Evolutionary conservation across 2,797 vertebrate genomes (phyloP).

Genomic region (Salarias fasciatus): DNA sequence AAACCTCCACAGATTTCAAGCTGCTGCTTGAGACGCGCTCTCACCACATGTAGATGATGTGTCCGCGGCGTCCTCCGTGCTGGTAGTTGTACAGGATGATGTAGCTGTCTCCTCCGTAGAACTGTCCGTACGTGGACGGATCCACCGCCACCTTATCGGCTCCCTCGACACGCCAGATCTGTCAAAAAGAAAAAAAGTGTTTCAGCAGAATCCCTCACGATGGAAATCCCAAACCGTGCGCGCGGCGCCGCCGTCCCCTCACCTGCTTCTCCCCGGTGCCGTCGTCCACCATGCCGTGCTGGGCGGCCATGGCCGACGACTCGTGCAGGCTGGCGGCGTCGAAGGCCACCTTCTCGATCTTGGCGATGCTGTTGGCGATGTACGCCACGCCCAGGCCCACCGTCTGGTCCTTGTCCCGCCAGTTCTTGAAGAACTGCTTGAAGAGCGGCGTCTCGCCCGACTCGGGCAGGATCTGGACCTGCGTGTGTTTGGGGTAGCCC

Average conservation of each 20-base stretch:
- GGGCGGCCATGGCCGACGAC: slow-evolving; percentile 93
- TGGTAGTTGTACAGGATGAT: slow-evolving; percentile 93
- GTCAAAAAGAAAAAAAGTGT: background rate
- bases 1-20: too few relatives aligned
- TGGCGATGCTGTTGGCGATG: slow-evolving; percentile 92
- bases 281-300: slow-evolving; percentile 96
- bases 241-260: background rate
- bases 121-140: slow-evolving; percentile 88
- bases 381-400: slow-evolving; percentile 90
- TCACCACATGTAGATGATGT: slow-evolving; percentile 98
- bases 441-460: slow-evolving; percentile 95
- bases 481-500: slow-evolving; percentile 93
- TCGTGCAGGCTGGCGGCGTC: slow-evolving; percentile 90
- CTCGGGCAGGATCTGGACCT: slow-evolving; percentile 95
- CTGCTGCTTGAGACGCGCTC: background rate
- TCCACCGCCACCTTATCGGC: slow-evolving; percentile 88
- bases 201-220: too few relatives aligned
- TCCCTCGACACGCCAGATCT: slow-evolving; percentile 97
- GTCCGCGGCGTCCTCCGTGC: slow-evolving; percentile 87
- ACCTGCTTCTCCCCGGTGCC: slow-evolving; percentile 94
- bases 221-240: too few relatives aligned
- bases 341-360: slow-evolving; percentile 91
- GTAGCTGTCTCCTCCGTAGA: slow-evolving; percentile 98
- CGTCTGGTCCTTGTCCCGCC: slow-evolving; percentile 93
- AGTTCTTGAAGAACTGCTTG: slow-evolving; percentile 99